A percentile compares a stretch with the other conserved stretches of the same genome.
Evolutionary conservation across 2,113 vertebrate genomes (phyloP).

Genomic region (Camelus dromedarius): DNA sequence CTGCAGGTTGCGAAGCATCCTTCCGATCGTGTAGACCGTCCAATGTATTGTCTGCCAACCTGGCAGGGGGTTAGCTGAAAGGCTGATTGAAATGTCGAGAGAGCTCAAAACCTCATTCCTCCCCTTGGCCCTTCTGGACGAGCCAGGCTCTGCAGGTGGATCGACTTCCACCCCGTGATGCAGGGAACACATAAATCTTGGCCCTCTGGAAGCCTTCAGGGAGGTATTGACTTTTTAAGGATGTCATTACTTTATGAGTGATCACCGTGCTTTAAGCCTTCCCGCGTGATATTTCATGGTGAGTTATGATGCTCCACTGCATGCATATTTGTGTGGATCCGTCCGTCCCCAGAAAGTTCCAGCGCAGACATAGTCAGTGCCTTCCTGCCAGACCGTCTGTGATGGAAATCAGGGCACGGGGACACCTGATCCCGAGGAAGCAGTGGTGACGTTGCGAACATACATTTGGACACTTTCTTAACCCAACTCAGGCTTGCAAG

Average conservation of each 20-base stretch:
- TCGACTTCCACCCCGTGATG: background rate
- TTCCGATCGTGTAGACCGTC: background rate
- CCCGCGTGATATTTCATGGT: conserved; percentile 34
- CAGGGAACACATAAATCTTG: conserved; percentile 45
- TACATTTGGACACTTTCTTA: background rate
- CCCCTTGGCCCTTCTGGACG: background rate
- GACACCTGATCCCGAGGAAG: background rate
- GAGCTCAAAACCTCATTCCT: background rate
- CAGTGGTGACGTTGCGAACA: background rate
- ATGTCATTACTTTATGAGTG: conserved; percentile 73
- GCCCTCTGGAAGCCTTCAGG: conserved; percentile 19
- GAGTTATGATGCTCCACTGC: conserved; percentile 25
- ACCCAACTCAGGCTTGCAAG: background rate
- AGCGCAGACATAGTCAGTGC: background rate
- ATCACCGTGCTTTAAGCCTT: conserved; percentile 44
- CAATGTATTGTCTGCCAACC: background rate
- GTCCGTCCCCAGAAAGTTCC: conserved; percentile 9
- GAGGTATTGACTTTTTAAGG: conserved; percentile 58
- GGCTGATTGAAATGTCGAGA: background rate
- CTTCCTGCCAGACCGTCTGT: too few relatives aligned
- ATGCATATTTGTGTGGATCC: conserved; percentile 51
- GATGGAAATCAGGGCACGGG: background rate
- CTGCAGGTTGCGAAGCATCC: background rate
- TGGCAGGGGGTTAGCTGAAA: background rate
- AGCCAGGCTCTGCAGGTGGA: background rate